phyloP scores from a whole-genome alignment of 1,140 invertebrate species.

The Argopecten irradians region DNA sequence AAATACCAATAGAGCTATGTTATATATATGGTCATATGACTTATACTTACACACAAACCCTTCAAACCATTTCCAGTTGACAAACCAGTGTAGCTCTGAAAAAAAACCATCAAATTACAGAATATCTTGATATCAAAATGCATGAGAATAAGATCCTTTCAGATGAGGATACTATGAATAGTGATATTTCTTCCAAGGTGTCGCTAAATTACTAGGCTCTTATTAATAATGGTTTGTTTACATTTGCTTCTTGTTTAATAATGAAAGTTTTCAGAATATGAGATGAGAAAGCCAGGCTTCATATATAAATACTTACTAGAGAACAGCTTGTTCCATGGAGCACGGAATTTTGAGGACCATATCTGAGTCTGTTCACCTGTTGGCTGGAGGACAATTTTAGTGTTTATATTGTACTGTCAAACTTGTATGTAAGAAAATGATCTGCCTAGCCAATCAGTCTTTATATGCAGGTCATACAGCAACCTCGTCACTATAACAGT shows the following conservation, averaged over 20 bases:
- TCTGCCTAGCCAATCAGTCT: too few relatives aligned
- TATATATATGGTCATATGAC: neutral
- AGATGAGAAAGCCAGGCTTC: neutral
- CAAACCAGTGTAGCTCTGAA: slow-evolving; percentile 82
- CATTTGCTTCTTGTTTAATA: too few relatives aligned
- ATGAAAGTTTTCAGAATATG: slow-evolving; percentile 6
- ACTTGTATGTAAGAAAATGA: too few relatives aligned
- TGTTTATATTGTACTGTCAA: too few relatives aligned
- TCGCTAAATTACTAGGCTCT: too few relatives aligned
- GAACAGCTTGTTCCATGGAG: slow-evolving; percentile 66
- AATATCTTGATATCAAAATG: neutral
- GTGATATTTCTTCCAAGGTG: too few relatives aligned
- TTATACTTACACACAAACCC: slow-evolving; percentile 74
- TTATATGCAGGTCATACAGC: too few relatives aligned
- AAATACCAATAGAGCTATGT: too few relatives aligned
- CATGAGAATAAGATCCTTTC: too few relatives aligned
- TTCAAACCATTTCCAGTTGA: slow-evolving; percentile 81
- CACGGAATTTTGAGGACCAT: slow-evolving; percentile 83
- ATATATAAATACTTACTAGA: slow-evolving; percentile 57
- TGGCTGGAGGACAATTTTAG: slow-evolving; percentile 57
- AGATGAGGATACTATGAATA: too few relatives aligned
- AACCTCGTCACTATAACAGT: too few relatives aligned
- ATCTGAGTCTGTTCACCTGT: slow-evolving; percentile 75
- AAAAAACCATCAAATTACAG: slow-evolving; percentile 70
- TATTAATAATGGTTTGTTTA: too few relatives aligned